A percentile compares a stretch with the other conserved stretches of the same genome.
These are phyloP conservation scores for Agapornis canus DNA, from an alignment of 2,797 vertebrate genomes.

Conservation along the genomic window DNA sequence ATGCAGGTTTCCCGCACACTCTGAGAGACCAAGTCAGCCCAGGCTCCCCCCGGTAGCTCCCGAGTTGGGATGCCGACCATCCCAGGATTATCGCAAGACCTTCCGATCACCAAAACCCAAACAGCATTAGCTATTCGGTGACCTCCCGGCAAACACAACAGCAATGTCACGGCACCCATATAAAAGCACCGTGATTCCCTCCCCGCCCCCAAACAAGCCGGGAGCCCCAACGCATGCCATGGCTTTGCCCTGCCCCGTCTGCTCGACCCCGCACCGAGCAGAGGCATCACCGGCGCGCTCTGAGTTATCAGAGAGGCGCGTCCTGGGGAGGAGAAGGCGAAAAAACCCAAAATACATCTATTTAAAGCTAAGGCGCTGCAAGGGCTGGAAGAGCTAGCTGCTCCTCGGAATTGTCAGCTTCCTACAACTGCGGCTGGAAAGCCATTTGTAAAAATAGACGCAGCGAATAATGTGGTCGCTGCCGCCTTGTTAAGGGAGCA, in stretches of 20 bases:
- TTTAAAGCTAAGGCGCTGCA: not conserved
- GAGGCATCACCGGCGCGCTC: not conserved
- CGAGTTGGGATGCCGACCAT: not conserved
- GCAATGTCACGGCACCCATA: not conserved
- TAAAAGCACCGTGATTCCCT: not conserved
- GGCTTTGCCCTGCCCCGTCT: not conserved
- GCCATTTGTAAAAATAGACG: slow-evolving; percentile 55
- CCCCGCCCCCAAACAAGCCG: not conserved
- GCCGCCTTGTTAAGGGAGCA: slow-evolving; percentile 1
- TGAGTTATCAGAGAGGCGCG: not conserved
- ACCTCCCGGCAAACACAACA: not conserved
- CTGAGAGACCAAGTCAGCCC: not conserved
- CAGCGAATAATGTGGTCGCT: not conserved
- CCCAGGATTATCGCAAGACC: not conserved
- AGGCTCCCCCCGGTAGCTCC: not conserved
- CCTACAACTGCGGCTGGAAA: not conserved
- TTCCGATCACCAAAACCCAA: not conserved
- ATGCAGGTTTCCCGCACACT: not conserved
- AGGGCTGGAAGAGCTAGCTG: not conserved
- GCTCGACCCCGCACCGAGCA: not conserved
- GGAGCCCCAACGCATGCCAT: not conserved
- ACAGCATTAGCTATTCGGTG: not conserved
- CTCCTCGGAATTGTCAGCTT: not conserved
- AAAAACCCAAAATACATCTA: not conserved
- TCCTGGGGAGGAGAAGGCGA: not conserved